Conservation (phyloP, 2,888 invertebrate species). For the Amiota communis region DNA sequence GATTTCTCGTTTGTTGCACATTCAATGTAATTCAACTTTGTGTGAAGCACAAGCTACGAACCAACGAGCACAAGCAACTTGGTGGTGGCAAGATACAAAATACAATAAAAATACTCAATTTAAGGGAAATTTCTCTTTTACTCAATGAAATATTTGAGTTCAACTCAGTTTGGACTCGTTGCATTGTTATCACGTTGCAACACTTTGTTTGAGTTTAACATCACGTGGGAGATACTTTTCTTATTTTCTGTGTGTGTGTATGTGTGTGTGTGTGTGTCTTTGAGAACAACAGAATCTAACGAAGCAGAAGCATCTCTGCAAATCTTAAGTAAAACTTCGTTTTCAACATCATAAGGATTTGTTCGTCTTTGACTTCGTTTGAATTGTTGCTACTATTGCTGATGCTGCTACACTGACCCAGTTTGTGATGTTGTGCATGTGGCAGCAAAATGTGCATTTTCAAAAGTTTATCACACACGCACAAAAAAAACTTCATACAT, state of each 20-base stretch:
- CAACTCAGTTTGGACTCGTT: not conserved
- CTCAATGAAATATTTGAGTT: conserved; percentile 12
- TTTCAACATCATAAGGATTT: not conserved
- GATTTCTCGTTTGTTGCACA: conserved; percentile 37
- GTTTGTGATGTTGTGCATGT: not conserved
- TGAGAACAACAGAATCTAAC: too few species aligned
- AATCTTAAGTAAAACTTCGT: not conserved
- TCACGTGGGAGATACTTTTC: conserved; percentile 8
- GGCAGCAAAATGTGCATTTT: too few species aligned
- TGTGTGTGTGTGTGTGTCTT: too few species aligned
- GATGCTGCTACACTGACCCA: conserved; percentile 17
- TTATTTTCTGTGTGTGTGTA: too few species aligned
- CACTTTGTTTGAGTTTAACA: conserved; percentile 1
- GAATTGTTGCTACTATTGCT: not conserved
- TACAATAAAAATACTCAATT: not conserved
- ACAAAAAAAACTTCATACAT: not conserved
- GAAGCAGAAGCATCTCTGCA: too few species aligned
- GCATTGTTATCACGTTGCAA: not conserved
- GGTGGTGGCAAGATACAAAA: conserved; percentile 14
- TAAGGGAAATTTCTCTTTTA: not conserved
- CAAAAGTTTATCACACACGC: conserved; percentile 7
- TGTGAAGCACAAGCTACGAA: conserved; percentile 36
- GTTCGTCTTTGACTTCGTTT: conserved; percentile 17
- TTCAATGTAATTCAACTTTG: conserved; percentile 41
- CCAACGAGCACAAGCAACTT: not conserved